Evolutionary conservation across 30 jellyfish, hydroid and myxozoan genomes (phyloP).

Genomic region (Morbakka virulenta): DNA sequence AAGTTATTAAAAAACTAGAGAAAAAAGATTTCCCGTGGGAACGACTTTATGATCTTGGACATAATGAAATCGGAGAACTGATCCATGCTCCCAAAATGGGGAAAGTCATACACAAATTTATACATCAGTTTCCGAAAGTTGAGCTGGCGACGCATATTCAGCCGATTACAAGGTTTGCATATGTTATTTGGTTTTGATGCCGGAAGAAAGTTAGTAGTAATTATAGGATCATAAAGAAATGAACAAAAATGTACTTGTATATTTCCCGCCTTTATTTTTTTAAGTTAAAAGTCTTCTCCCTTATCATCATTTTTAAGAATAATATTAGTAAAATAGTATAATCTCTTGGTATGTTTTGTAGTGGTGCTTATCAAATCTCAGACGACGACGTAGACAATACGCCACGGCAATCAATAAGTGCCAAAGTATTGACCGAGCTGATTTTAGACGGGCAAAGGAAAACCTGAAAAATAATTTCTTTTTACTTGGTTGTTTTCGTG

Average conservation of each 20-base stretch:
- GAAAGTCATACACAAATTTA: slow-evolving; percentile 90
- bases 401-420: no score
- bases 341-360: no score
- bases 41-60: slow-evolving; percentile 94
- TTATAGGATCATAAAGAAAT: no score
- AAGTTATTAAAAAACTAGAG: slow-evolving; percentile 88
- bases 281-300: not conserved
- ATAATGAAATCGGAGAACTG: slow-evolving; percentile 94
- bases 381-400: no score
- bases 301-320: no score
- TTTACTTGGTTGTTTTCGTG: no score
- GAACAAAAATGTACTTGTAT: not conserved
- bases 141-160: slow-evolving; percentile 94
- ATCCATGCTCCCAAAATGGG: slow-evolving; percentile 99
- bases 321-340: no score
- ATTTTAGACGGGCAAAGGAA: no score
- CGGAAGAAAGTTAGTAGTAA: no score
- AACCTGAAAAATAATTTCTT: no score
- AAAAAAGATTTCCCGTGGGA: slow-evolving; percentile 99
- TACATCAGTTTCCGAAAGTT: slow-evolving; percentile 97
- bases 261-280: not conserved
- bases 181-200: not conserved
- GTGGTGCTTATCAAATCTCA: no score
- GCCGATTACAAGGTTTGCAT: slow-evolving; percentile 87
- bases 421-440: no score